A percentile compares a stretch with the other conserved stretches of the same genome.
phyloP scores from a whole-genome alignment of 2,797 vertebrate species.

The Lateolabrax maculatus region DNA sequence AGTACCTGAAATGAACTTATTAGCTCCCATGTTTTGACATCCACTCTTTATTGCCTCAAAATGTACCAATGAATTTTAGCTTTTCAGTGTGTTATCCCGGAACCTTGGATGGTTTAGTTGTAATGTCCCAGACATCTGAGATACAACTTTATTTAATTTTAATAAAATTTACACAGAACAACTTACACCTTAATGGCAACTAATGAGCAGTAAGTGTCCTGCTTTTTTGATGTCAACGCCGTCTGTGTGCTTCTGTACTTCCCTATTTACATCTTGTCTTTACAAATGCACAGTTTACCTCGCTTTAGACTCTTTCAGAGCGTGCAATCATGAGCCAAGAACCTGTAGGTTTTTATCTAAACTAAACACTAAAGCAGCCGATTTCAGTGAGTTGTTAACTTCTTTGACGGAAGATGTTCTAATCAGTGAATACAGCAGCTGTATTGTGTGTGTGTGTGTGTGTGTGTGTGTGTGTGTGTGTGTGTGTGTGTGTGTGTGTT shows the following conservation, averaged over 20 bases:
- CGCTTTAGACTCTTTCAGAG: neutral
- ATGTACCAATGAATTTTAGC: neutral
- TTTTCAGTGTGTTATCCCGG: neutral
- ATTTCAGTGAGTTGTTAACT: neutral
- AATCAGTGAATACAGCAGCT: slow-evolving; percentile 8
- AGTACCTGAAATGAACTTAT: slow-evolving; percentile 34
- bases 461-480: no score
- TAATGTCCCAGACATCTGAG: neutral
- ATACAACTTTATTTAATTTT: neutral
- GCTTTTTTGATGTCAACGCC: neutral
- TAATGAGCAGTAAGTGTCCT: neutral
- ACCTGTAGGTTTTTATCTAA: neutral
- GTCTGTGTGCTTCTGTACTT: neutral
- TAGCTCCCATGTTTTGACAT: slow-evolving; percentile 15
- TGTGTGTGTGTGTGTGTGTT: no score
- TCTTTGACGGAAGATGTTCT: slow-evolving; percentile 1
- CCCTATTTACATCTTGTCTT: neutral
- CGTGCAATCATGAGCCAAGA: neutral
- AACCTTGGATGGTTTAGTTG: neutral
- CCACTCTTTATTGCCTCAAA: slow-evolving; percentile 10
- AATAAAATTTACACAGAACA: neutral
- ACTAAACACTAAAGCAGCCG: neutral
- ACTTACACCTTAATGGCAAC: neutral
- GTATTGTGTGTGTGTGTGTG: no score
- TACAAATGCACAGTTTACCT: neutral